Conservation (phyloP, 2,888 invertebrate species). For the Ormyrus thymus region DNA sequence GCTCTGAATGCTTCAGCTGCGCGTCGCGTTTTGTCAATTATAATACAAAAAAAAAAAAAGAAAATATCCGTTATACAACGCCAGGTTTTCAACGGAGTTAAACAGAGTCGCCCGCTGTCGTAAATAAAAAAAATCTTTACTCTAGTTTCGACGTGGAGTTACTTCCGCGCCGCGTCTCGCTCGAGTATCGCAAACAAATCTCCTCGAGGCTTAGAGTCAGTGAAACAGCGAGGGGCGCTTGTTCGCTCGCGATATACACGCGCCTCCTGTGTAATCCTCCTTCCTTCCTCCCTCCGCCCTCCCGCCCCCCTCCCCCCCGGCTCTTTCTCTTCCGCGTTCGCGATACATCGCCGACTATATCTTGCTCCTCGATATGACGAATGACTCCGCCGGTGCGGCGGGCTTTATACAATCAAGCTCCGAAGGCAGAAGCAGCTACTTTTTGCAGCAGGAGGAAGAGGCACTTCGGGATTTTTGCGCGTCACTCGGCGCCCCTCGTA, state of each 20-base stretch:
- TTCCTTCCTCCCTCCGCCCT: not conserved
- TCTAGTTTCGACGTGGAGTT: no score
- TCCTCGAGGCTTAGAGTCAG: not conserved
- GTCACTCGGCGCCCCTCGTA: no score
- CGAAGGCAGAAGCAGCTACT: not conserved
- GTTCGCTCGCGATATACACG: not conserved
- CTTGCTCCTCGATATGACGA: conserved; percentile 26
- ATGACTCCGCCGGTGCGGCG: conserved; percentile 4
- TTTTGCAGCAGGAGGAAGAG: not conserved
- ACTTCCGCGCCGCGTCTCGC: no score
- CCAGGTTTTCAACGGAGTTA: no score
- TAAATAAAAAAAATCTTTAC: no score
- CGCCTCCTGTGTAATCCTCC: not conserved
- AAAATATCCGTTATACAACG: no score
- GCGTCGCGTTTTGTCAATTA: no score
- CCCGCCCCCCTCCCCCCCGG: not conserved
- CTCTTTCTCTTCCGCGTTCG: not conserved
- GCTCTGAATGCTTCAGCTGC: no score
- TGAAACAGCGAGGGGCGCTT: not conserved
- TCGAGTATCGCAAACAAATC: not conserved
- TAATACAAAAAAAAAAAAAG: no score
- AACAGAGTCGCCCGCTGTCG: no score
- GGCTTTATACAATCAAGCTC: conserved; percentile 21
- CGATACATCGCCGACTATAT: conserved; percentile 8
- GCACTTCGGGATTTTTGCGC: conserved; percentile 1